Percentiles rank a stretch among this genome's conserved stretches.
Evolutionary conservation across 2,113 vertebrate genomes (phyloP).

Genomic region (Syngnathus floridae): DNA sequence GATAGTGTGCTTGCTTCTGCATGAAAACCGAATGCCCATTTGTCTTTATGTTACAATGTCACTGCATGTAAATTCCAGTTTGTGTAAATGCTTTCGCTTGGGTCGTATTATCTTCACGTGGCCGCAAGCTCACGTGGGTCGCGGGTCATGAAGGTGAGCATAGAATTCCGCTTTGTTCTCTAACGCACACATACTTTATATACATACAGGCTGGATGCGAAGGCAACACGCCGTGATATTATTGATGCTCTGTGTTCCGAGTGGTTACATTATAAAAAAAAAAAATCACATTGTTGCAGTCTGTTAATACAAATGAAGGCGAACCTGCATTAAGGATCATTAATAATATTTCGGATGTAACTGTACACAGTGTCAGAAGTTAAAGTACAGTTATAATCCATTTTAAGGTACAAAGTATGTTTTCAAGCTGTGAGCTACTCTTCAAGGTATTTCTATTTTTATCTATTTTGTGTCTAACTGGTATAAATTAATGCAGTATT

Average conservation of each 20-base stretch:
- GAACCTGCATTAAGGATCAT: background rate
- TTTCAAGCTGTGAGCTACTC: background rate
- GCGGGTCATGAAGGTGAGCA: slow-evolving; percentile 15
- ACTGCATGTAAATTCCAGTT: slow-evolving; percentile 31
- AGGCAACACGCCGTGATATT: slow-evolving; percentile 42
- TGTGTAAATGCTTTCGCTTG: slow-evolving; percentile 35
- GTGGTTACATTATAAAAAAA: slow-evolving; percentile 43
- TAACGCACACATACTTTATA: slow-evolving; percentile 50
- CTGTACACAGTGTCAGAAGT: slow-evolving; percentile 13
- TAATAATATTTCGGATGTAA: slow-evolving; percentile 3
- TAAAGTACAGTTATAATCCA: background rate
- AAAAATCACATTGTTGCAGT: slow-evolving; percentile 32
- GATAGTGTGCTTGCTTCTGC: slow-evolving; percentile 28
- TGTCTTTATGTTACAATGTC: slow-evolving; percentile 49
- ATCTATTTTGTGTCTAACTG: background rate
- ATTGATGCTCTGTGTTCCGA: slow-evolving; percentile 42
- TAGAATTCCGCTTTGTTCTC: slow-evolving; percentile 27
- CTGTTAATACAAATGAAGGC: slow-evolving; percentile 11
- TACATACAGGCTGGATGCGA: slow-evolving; percentile 56
- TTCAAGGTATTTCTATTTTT: background rate
- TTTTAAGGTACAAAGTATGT: background rate
- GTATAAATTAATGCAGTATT: background rate
- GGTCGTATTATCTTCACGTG: slow-evolving; percentile 8
- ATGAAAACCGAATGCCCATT: slow-evolving; percentile 39
- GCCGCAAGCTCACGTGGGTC: slow-evolving; percentile 20